These are phyloP conservation scores for Tangara arthus DNA, from an alignment of 2,797 vertebrate genomes.

Conservation along the genomic window DNA sequence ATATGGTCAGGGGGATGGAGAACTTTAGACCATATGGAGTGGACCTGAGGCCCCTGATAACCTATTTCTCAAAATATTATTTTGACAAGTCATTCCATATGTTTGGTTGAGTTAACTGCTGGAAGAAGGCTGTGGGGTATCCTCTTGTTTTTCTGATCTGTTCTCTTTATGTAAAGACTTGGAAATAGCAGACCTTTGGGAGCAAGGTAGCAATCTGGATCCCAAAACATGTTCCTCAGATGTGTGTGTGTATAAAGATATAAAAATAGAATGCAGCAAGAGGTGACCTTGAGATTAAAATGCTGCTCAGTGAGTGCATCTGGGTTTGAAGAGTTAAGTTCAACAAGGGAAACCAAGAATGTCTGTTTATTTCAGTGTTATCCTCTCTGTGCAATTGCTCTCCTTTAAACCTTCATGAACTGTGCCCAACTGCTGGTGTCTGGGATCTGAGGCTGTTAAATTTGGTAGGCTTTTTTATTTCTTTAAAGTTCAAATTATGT, in stretches of 20 bases:
- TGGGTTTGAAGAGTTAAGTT: constrained; percentile 2
- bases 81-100: constrained; percentile 33
- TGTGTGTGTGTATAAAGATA: background rate
- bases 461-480: background rate
- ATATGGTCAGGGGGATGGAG: background rate
- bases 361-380: background rate
- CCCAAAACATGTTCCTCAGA: background rate
- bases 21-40: constrained; percentile 18
- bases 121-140: constrained; percentile 9
- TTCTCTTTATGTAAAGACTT: background rate
- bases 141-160: background rate
- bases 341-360: background rate
- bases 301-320: background rate
- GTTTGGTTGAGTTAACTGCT: constrained; percentile 7
- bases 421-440: background rate
- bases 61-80: constrained; percentile 31
- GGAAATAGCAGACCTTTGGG: constrained; percentile 25
- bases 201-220: constrained; percentile 19
- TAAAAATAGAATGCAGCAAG: constrained; percentile 9
- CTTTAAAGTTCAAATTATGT: background rate
- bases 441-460: background rate
- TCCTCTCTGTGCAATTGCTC: background rate
- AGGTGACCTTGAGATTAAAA: constrained; percentile 22
- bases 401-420: background rate
- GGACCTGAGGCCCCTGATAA: constrained; percentile 37